These are phyloP conservation scores for Scolopax mira DNA, from an alignment of 2,113 vertebrate genomes.

Conservation along the genomic window DNA sequence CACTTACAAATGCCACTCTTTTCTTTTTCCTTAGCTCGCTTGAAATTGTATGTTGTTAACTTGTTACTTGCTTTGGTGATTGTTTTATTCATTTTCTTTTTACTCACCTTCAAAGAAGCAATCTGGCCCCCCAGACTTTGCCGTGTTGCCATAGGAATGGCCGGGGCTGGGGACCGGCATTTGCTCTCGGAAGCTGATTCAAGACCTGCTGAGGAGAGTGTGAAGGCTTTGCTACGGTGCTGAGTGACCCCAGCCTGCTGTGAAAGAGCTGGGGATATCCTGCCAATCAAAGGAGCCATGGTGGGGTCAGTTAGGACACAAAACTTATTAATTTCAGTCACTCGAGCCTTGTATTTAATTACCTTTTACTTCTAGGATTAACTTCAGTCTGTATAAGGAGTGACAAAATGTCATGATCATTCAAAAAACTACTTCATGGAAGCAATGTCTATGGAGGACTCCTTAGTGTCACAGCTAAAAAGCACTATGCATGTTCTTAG, in stretches of 20 bases:
- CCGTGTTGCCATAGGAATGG: not conserved
- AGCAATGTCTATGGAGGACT: not conserved
- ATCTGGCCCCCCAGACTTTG: not conserved
- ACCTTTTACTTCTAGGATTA: not conserved
- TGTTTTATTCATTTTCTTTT: not conserved
- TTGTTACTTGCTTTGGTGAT: conserved; percentile 29
- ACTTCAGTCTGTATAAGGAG: not conserved
- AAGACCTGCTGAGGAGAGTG: accelerated
- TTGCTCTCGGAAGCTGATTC: not conserved
- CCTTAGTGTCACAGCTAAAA: not conserved
- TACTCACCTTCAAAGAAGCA: conserved; percentile 47
- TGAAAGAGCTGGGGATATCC: not conserved
- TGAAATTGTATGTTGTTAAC: not conserved
- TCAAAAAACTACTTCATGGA: not conserved
- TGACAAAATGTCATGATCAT: not conserved
- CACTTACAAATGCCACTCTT: conserved; percentile 17
- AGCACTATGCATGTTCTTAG: not conserved
- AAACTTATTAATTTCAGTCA: not conserved
- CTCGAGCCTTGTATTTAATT: not conserved
- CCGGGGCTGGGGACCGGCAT: accelerated
- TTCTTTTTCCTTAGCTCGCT: not conserved
- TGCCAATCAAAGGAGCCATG: not conserved
- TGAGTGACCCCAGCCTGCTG: not conserved
- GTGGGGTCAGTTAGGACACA: not conserved
- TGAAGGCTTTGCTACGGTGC: not conserved